Evolutionary conservation across 2,888 invertebrate genomes (phyloP).

Genomic region (Pyralis farinalis): DNA sequence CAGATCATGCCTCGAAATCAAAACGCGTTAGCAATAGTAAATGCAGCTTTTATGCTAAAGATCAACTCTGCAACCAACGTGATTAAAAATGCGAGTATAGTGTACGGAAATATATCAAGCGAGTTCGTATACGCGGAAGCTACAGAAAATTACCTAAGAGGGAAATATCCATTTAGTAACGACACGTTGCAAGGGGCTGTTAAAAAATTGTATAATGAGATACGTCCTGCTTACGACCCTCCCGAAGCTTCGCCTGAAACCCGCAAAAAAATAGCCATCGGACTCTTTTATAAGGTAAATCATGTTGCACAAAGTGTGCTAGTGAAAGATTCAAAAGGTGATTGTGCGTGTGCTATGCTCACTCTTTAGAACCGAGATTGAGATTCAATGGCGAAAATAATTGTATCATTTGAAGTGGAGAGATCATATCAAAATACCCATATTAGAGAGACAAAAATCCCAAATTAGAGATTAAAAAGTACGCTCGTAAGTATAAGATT

Average conservation of each 20-base stretch:
- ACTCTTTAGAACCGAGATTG: too few species aligned
- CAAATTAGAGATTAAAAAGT: too few species aligned
- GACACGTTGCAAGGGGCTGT: slow-evolving; percentile 71
- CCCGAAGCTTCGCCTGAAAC: slow-evolving; percentile 85
- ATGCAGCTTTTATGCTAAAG: slow-evolving; percentile 86
- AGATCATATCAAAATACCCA: too few species aligned
- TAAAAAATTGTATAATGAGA: slow-evolving; percentile 75
- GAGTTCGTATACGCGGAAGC: slow-evolving; percentile 79
- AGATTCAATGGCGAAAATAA: too few species aligned
- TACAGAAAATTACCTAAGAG: slow-evolving; percentile 77
- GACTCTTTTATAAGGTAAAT: slow-evolving; percentile 92
- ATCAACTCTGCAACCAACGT: slow-evolving; percentile 49
- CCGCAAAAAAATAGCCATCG: slow-evolving; percentile 85
- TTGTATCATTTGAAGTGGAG: too few species aligned
- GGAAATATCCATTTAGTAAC: slow-evolving; percentile 60
- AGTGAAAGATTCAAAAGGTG: too few species aligned
- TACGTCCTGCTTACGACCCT: slow-evolving; percentile 82
- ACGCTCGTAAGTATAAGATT: too few species aligned
- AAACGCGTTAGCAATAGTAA: slow-evolving; percentile 89
- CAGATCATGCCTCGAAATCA: slow-evolving; percentile 88
- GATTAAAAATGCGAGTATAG: slow-evolving; percentile 72
- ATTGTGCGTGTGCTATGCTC: too few species aligned
- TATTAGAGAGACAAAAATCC: too few species aligned
- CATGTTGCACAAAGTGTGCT: too few species aligned
- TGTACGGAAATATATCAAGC: slow-evolving; percentile 84